A percentile compares a stretch with the other conserved stretches of the same genome.
These are phyloP conservation scores for Sciurus vulgaris DNA, from an alignment of 2,797 vertebrate genomes.

Conservation along the genomic window DNA sequence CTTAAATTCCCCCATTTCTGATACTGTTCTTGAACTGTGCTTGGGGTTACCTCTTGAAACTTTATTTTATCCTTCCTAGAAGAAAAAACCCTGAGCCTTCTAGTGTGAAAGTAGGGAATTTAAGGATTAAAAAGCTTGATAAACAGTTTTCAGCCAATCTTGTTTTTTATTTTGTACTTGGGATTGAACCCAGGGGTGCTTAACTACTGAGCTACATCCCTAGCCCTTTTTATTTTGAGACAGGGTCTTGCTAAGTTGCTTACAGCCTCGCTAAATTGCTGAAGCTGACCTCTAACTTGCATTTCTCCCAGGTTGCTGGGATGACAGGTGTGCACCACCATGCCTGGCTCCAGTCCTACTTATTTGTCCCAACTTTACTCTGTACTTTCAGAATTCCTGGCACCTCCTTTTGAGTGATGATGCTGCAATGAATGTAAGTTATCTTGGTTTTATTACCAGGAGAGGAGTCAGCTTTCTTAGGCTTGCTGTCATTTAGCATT, in stretches of 20 bases:
- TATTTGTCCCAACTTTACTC: background rate
- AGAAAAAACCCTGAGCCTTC: background rate
- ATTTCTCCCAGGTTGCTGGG: no score
- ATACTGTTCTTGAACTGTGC: background rate
- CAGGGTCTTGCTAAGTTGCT: no score
- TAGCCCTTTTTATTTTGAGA: no score
- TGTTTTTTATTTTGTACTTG: no score
- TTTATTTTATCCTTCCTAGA: background rate
- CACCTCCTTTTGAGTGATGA: background rate
- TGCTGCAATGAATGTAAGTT: background rate
- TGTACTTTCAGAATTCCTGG: background rate
- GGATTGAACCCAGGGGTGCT: no score
- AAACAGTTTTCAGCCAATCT: background rate
- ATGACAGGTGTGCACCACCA: no score
- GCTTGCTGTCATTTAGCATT: background rate
- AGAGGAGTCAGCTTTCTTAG: background rate
- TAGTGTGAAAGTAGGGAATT: background rate
- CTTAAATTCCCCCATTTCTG: background rate
- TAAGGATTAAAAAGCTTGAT: background rate
- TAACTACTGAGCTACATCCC: no score
- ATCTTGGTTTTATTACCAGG: background rate
- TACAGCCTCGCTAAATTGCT: no score
- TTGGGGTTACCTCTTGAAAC: background rate
- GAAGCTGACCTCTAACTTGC: no score
- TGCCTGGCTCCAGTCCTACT: background rate